A percentile compares a stretch with the other conserved stretches of the same genome.
These are phyloP conservation scores for Drosophila azteca DNA, from an alignment of 1,140 invertebrate genomes.

Conservation along the genomic window DNA sequence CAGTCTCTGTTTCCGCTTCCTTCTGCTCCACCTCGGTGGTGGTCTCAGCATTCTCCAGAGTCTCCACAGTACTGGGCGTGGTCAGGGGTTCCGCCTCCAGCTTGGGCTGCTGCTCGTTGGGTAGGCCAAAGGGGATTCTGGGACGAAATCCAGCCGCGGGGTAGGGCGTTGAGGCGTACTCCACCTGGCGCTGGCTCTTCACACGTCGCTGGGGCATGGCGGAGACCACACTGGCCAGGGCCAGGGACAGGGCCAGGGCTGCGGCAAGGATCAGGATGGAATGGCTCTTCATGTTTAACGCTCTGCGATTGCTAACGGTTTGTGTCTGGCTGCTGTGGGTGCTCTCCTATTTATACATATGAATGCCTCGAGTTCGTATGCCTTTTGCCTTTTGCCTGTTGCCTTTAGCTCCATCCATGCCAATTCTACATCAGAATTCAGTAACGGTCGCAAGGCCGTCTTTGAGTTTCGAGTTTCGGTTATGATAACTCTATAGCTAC, in stretches of 20 bases:
- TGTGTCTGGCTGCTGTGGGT: conserved; percentile 67
- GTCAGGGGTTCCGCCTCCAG: conserved; percentile 43
- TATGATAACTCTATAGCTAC: conserved; percentile 62
- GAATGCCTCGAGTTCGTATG: neutral
- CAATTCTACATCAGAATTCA: conserved; percentile 78
- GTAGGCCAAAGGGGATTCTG: conserved; percentile 66
- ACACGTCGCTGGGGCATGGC: conserved; percentile 57
- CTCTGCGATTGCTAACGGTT: conserved; percentile 63
- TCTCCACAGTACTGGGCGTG: conserved; percentile 38
- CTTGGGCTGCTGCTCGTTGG: conserved; percentile 59
- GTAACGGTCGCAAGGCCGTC: conserved; percentile 74
- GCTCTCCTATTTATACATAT: conserved; percentile 60
- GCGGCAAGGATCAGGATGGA: conserved; percentile 44
- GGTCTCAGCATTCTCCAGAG: conserved; percentile 47
- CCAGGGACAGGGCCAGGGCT: conserved; percentile 31
- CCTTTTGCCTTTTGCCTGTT: neutral
- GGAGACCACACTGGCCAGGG: conserved; percentile 4
- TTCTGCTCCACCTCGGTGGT: conserved; percentile 37
- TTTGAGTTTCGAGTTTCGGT: conserved; percentile 11
- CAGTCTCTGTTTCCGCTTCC: conserved; percentile 27
- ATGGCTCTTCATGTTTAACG: conserved; percentile 41
- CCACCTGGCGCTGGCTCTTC: conserved; percentile 75
- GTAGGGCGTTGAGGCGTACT: conserved; percentile 71
- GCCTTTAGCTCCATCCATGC: neutral
- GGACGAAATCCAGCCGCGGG: conserved; percentile 76